Evolutionary conservation across 2,797 vertebrate species (phyloP), one percentile per base, ranked within the genome.

Genomic region (Balearica regulorum): DNA sequence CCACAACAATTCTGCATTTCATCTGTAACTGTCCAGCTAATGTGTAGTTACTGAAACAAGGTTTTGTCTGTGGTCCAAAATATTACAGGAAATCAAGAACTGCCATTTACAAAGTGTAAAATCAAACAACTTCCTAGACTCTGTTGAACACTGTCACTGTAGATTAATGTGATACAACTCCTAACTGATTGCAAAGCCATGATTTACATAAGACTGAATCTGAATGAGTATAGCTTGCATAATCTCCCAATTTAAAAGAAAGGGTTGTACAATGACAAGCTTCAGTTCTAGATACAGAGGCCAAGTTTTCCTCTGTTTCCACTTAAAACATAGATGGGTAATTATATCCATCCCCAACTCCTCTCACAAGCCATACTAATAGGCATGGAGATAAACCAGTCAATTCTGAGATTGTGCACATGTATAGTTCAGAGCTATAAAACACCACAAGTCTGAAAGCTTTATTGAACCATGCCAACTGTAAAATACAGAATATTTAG

Each of bases 91-190:
- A 95, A 93, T 83, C 75, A 91, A 89, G 86, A 87, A 87, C 68
- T 83, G 78, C 83, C 92, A 92, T 71, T 93, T 94, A 57, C 53
- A 80, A 85, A 92, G 75, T 43, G 41, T 85, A 87, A 93, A 95
- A 95, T 94, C 86, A 87, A 96, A 78, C 3, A 49, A 51, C 49
- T 76, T 95, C 80, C 87, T 80, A 83, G 89, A 89, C 81, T 90
- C 70, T 57, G 81, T 48, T 87, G 78, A 95, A 83, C 90, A 87
- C 49, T 87, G 94, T 80, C 90, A 92, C 39, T 73, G 25, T 58
- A 87, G 86, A 94, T 95, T 92, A 95, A 94, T 58, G 35, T 13
- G 22, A 92, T 73, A 85, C 43, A 95, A 61, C 41, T 83, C 80
- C 72, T 80, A 94, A 83, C 39, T 46, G 69, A 81, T 46, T 83